phyloP scores from a whole-genome alignment of 2,797 vertebrate species.

The Oceanodroma leucorhoa region DNA sequence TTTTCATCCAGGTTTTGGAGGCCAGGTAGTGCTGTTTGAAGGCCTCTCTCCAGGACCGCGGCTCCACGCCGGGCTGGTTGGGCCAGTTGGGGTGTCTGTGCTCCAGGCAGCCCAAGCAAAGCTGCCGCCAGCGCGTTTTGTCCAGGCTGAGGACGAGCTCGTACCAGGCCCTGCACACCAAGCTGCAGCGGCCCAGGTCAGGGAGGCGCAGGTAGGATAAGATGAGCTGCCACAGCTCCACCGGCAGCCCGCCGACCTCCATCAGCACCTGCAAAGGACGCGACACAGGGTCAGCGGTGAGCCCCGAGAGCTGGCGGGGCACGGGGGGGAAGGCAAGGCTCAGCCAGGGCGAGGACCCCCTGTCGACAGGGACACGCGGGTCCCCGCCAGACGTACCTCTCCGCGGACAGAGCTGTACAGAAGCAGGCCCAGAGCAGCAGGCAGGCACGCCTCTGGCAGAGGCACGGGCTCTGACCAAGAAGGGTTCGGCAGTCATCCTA shows the following conservation, averaged over 20 bases:
- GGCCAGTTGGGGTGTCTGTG: slow-evolving; percentile 92
- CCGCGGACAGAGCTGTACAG: not conserved
- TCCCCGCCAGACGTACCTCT: accelerated
- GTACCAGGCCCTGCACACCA: slow-evolving; percentile 86
- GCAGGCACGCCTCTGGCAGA: not conserved
- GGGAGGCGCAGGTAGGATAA: slow-evolving; percentile 85
- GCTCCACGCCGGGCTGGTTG: slow-evolving; percentile 82
- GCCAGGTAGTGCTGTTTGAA: slow-evolving; percentile 86
- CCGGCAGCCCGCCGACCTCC: slow-evolving; percentile 81
- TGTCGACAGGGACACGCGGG: accelerated
- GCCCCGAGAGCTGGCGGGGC: no score
- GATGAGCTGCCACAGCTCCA: slow-evolving; percentile 89
- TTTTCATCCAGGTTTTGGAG: slow-evolving; percentile 87
- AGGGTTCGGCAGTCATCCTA: no score
- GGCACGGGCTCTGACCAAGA: not conserved
- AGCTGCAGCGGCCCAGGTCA: slow-evolving; percentile 88
- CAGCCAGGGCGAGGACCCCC: accelerated
- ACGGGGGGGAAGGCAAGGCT: accelerated
- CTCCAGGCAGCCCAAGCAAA: slow-evolving; percentile 83
- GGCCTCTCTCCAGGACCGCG: slow-evolving; percentile 85
- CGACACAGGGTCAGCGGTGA: not conserved
- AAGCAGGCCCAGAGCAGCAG: no score
- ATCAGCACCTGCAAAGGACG: slow-evolving; percentile 63
- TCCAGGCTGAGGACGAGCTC: slow-evolving; percentile 89
- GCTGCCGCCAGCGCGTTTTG: slow-evolving; percentile 90